Evolutionary conservation across 2,888 invertebrate genomes (phyloP).

Genomic region (Cosmia pyralina): DNA sequence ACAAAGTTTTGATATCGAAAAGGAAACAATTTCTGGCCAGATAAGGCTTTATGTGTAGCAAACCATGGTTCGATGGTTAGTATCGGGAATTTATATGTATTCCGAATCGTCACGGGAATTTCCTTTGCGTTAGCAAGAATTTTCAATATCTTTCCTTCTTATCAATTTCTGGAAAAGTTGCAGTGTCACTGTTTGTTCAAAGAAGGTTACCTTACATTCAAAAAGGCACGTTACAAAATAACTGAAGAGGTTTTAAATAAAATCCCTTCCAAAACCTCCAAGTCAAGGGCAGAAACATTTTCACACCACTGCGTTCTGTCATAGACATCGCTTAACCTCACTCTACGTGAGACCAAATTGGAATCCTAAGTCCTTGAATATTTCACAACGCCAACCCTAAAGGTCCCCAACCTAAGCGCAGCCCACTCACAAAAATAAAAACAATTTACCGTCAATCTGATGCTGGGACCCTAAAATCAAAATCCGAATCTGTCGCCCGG

Average conservation of each 20-base stretch:
- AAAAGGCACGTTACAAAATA: not conserved
- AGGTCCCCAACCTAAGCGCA: constrained; percentile 17
- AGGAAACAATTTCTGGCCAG: constrained; percentile 45
- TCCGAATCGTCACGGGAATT: constrained; percentile 33
- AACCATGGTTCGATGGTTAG: constrained; percentile 51
- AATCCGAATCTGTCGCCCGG: constrained; percentile 47
- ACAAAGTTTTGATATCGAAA: constrained; percentile 27
- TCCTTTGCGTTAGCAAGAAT: constrained; percentile 20
- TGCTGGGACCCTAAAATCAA: constrained; percentile 59
- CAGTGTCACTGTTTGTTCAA: constrained; percentile 23
- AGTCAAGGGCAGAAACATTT: constrained; percentile 16
- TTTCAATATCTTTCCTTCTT: constrained; percentile 36
- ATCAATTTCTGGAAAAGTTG: constrained; percentile 15
- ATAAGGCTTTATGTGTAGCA: constrained; percentile 47
- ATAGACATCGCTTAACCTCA: constrained; percentile 25
- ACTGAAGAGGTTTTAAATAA: constrained; percentile 2
- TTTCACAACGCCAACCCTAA: constrained; percentile 27
- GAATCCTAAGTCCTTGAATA: constrained; percentile 43
- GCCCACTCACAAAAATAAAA: constrained; percentile 54
- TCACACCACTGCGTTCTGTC: constrained; percentile 18
- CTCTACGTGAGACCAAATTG: constrained; percentile 39
- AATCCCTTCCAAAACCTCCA: not conserved
- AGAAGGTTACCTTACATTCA: not conserved
- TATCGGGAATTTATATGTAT: constrained; percentile 53
- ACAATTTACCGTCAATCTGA: constrained; percentile 56